phyloP scores from a whole-genome alignment of 92 coral and sea anemone species.

The Hydrozoanthus gracilis region DNA sequence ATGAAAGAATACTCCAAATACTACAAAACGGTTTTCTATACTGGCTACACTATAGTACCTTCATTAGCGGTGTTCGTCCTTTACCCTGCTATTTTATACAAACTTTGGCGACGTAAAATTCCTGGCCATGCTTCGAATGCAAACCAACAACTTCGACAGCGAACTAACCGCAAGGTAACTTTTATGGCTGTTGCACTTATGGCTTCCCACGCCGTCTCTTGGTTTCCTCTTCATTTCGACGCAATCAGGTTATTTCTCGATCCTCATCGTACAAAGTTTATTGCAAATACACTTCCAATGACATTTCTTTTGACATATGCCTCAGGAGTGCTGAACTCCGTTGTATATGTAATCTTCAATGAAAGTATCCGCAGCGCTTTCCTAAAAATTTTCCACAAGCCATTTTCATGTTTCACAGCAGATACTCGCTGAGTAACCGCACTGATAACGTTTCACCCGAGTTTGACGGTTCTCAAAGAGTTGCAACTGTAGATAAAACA shows the following conservation, averaged over 20 bases:
- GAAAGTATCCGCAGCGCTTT: neutral
- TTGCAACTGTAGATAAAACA: no score
- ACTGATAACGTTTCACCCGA: no score
- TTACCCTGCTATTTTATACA: conserved; percentile 3
- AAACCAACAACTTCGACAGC: neutral
- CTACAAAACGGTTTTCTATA: neutral
- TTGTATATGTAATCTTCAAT: neutral
- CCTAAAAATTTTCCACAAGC: no score
- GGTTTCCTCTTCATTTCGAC: neutral
- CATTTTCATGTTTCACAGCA: no score
- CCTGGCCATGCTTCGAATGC: neutral
- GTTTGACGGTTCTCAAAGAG: no score
- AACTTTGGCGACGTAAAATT: neutral
- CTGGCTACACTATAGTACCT: neutral
- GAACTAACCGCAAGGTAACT: neutral
- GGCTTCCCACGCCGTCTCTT: neutral
- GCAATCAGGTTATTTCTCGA: neutral
- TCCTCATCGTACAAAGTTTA: neutral
- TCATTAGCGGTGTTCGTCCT: neutral
- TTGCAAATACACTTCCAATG: neutral
- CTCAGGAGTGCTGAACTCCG: neutral
- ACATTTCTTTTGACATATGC: neutral
- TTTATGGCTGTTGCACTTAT: neutral
- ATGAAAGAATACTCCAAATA: neutral
- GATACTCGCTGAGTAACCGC: no score